These are phyloP conservation scores for Campoplex nolae DNA, from an alignment of 2,888 invertebrate genomes.

Conservation along the genomic window DNA sequence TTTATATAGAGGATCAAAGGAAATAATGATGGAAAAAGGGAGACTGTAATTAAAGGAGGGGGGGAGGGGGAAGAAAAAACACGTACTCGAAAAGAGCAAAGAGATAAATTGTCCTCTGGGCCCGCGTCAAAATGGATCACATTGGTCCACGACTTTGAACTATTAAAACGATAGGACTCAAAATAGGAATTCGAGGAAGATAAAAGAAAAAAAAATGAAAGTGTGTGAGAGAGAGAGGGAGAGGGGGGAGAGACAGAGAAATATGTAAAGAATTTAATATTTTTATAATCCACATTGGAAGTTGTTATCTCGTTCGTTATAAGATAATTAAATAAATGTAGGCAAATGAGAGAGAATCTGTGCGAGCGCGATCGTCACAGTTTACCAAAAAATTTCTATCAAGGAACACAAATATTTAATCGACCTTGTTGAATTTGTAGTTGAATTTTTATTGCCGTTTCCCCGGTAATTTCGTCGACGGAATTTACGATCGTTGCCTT, in stretches of 20 bases:
- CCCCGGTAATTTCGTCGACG: conserved; percentile 14
- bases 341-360: neutral
- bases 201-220: conserved; percentile 33
- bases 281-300: conserved; percentile 87
- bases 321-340: conserved; percentile 60
- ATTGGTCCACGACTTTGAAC: conserved; percentile 86
- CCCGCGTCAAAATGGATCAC: conserved; percentile 85
- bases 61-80: neutral
- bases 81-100: conserved; percentile 22
- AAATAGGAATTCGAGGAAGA: conserved; percentile 69
- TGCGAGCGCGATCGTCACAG: conserved; percentile 39
- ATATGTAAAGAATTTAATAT: conserved; percentile 83
- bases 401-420: conserved; percentile 5
- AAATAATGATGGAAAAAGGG: conserved; percentile 37
- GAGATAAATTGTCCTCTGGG: conserved; percentile 69
- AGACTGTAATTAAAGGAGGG: conserved; percentile 37
- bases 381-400: conserved; percentile 31
- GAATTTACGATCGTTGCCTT: neutral
- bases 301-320: conserved; percentile 84
- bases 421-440: conserved; percentile 44
- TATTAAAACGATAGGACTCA: conserved; percentile 72
- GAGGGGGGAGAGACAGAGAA: conserved; percentile 40
- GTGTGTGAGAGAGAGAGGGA: neutral
- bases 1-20: conserved; percentile 32
- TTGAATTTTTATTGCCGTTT: neutral